A percentile compares a stretch with the other conserved stretches of the same genome.
These are phyloP conservation scores for Gymnoscopelus microlampas DNA, from an alignment of 2,797 vertebrate species.

Conservation along the genomic window DNA sequence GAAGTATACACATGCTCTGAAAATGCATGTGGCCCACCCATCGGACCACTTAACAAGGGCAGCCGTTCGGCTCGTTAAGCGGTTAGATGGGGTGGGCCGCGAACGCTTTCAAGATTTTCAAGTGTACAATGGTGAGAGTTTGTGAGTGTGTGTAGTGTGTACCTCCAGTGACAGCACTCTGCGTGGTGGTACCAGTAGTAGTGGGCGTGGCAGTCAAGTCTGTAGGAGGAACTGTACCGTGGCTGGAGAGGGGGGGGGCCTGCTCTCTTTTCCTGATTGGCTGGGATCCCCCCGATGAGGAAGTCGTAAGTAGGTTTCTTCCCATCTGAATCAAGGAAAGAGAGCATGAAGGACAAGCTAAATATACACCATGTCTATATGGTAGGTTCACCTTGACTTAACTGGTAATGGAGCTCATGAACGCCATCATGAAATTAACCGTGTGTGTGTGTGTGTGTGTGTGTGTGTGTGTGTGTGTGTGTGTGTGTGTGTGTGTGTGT, in stretches of 20 bases:
- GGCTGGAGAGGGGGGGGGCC: background rate
- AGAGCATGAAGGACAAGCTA: conserved; percentile 1
- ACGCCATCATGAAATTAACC: background rate
- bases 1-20: too few relatives aligned
- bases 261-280: conserved; percentile 11
- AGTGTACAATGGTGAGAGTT: background rate
- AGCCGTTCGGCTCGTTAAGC: too few relatives aligned
- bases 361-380: background rate
- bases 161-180: conserved; percentile 44
- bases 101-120: too few relatives aligned
- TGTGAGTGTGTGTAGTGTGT: conserved; percentile 1
- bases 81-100: too few relatives aligned
- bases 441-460: background rate
- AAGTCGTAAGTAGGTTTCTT: background rate
- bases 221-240: conserved; percentile 44
- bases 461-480: background rate
- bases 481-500: background rate
- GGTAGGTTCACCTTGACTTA: background rate
- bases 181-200: conserved; percentile 30
- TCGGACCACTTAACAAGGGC: too few relatives aligned
- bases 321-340: conserved; percentile 16
- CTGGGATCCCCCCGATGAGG: conserved; percentile 32
- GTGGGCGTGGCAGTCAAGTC: conserved; percentile 21
- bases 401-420: background rate
- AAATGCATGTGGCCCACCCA: too few relatives aligned